Percentiles rank a stretch among this genome's conserved stretches.
phyloP scores from a whole-genome alignment of 30 jellyfish, hydroid and myxozoan genomes.

The Pseudorhiza aurosa region DNA sequence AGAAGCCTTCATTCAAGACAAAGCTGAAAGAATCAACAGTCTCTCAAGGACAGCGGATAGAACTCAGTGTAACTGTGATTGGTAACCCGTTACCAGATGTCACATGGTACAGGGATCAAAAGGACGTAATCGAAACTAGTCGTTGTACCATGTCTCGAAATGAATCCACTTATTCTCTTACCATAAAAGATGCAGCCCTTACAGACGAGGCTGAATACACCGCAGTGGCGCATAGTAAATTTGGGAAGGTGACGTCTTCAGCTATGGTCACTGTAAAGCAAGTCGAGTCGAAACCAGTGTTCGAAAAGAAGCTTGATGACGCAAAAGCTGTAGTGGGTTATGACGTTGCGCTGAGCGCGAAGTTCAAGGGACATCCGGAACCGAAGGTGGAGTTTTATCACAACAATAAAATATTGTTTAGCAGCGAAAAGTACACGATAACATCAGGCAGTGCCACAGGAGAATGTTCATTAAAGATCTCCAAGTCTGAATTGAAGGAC shows the following conservation, averaged over 20 bases:
- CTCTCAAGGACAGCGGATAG: conserved; percentile 62
- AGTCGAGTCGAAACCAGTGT: conserved; percentile 63
- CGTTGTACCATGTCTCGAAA: conserved; percentile 36
- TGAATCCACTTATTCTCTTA: conserved; percentile 19
- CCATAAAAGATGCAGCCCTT: conserved; percentile 36
- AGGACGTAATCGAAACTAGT: conserved; percentile 38
- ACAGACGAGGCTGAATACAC: conserved; percentile 89
- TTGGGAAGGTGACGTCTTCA: conserved; percentile 63
- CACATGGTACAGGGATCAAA: conserved; percentile 81
- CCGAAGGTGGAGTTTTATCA: conserved; percentile 86
- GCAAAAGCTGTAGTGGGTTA: conserved; percentile 69
- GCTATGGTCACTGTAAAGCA: conserved; percentile 71
- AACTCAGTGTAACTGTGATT: conserved; percentile 21
- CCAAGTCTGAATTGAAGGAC: conserved; percentile 58
- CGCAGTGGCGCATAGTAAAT: conserved; percentile 59
- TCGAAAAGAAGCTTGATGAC: conserved; percentile 62
- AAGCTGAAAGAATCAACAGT: conserved; percentile 30
- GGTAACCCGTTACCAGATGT: conserved; percentile 77
- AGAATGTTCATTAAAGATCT: conserved; percentile 29
- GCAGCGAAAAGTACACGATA: conserved; percentile 37
- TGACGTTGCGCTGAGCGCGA: conserved; percentile 49
- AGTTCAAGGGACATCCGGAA: conserved; percentile 76
- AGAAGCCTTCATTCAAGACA: conserved; percentile 48
- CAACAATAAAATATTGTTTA: conserved; percentile 64
- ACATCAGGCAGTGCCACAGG: conserved; percentile 30